Evolutionary conservation across 2,797 vertebrate species (phyloP), one percentile per base, ranked within the genome.

Genomic region (Sebastes itinus): DNA sequence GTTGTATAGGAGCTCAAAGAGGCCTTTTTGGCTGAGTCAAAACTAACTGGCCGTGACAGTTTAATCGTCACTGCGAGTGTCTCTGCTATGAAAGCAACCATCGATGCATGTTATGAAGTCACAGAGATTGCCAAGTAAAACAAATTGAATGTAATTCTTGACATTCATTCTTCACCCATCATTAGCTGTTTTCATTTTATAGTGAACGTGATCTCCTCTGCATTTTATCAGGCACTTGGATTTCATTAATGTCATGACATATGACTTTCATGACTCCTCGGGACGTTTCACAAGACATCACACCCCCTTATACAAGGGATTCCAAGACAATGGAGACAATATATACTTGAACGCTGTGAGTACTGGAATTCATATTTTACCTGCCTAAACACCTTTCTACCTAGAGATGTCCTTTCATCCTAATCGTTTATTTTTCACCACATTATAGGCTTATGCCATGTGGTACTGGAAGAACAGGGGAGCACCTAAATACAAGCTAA

Each of bases 221-320:
- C 4, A n/a, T 79, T 79, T 79, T 5, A 18, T 32, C 80, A 96
- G 95, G 68, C 79, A 93, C 64, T 66, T 96, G 92, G 94, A 96
- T 83, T 92, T 96, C 65, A 93, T 96, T 58, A 95, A 85, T 28
- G 87, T 96, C 75, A 93, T 96, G 94, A 95, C 94, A 6, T 96
- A 91, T 73, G 93, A 95, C 81, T 92, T 95, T 42, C 94, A 94
- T 46, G 95, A 94, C 16, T 20, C 86, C 6, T 95, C 92, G 95
- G 94, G 96, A 32, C 78, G 13, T 6, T 82, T 92, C 71, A 95
- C 94, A 30, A 93, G 92, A 28, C 94, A 96, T 73, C 95, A 96
- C 77, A 97, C 95, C 75, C 95, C 95, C 18, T 87, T 97, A 9
- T 94, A 75, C 80, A 49, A 13, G 12, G 88, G 91, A 11, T 85